Base-by-base conservation (phyloP, 1,140 invertebrate species). In the Calosoma granatense region DNA sequence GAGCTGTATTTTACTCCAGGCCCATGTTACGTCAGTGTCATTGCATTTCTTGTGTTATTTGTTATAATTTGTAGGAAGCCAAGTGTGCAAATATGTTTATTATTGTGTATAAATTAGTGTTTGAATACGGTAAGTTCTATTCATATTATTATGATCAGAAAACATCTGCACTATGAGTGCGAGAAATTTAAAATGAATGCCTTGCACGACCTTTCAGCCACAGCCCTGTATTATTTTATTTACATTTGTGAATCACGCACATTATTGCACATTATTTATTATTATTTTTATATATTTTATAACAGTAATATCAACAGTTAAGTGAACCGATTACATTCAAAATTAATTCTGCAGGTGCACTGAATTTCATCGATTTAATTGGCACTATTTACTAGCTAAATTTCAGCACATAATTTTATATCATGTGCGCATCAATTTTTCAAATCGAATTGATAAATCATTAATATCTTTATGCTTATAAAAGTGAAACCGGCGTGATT, bases 31-130 rank as follows among this genome's bases (percentile, higher is more conserved):
- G 41, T 47, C 41, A 47, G 41, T 47, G 41, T 47, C 41, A 47
- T 47, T 47, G 17, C n/a, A 17, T 47, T 47, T 47, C 15, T 47
- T 6, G 41, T 47, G 41, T 47, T 36, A 47, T 47, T 47, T 11
- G 41, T 47, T 9, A 9, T 17, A 47, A 47, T 11, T 47, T 47
- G 41, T 47, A 17, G 3, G 17, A 17, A 47, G 6, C 15, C 41
- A 47, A 47, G 41, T 47, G 41, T 47, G 15, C 41, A 47, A 47
- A 47, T 47, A 47, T 47, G 41, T 47, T 47, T 47, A 47, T 47
- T 47, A 47, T 11, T 47, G 41, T 47, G 17, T 47, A 47, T 47
- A 6, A 47, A 47, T 47, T 47, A 17, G 41, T 47, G 15, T 47
- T 47, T 47, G 41, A 47, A 47, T 47, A 47, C 41, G 41, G 41